phyloP scores from a whole-genome alignment of 1,140 invertebrate species.

The Trissolcus basalis region DNA sequence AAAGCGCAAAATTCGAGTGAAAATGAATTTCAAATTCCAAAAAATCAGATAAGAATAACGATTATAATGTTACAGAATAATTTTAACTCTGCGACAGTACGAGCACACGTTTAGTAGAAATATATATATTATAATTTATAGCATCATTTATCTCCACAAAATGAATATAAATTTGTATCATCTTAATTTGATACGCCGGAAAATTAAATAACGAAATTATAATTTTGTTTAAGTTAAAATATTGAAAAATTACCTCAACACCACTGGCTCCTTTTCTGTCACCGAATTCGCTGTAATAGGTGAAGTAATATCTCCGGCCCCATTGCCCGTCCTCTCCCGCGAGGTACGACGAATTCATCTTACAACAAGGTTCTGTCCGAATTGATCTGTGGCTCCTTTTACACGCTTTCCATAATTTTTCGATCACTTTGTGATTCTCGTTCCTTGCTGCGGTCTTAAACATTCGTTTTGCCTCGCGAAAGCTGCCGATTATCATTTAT shows the following conservation, averaged over 20 bases:
- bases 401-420: slow-evolving; percentile 42
- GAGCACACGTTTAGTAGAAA: too few relatives aligned
- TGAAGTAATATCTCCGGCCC: slow-evolving; percentile 76
- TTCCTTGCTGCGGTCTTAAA: slow-evolving; percentile 31
- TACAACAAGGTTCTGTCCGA: slow-evolving; percentile 32
- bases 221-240: not conserved
- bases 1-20: too few relatives aligned
- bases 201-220: too few relatives aligned
- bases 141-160: too few relatives aligned
- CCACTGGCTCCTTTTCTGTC: slow-evolving; percentile 63
- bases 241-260: slow-evolving; percentile 65
- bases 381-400: slow-evolving; percentile 30
- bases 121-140: too few relatives aligned
- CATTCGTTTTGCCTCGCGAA: slow-evolving; percentile 31
- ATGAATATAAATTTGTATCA: too few relatives aligned
- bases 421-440: slow-evolving; percentile 40
- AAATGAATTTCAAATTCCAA: too few relatives aligned
- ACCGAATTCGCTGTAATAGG: slow-evolving; percentile 77
- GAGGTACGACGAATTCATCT: slow-evolving; percentile 70
- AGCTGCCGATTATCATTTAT: slow-evolving; percentile 33
- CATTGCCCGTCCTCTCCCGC: slow-evolving; percentile 71
- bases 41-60: too few relatives aligned
- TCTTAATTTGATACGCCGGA: too few relatives aligned
- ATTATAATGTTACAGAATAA: too few relatives aligned
- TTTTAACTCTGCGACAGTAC: too few relatives aligned